Evolutionary conservation across 2,113 vertebrate genomes (phyloP).

Genomic region (Peromyscus polionotus): DNA sequence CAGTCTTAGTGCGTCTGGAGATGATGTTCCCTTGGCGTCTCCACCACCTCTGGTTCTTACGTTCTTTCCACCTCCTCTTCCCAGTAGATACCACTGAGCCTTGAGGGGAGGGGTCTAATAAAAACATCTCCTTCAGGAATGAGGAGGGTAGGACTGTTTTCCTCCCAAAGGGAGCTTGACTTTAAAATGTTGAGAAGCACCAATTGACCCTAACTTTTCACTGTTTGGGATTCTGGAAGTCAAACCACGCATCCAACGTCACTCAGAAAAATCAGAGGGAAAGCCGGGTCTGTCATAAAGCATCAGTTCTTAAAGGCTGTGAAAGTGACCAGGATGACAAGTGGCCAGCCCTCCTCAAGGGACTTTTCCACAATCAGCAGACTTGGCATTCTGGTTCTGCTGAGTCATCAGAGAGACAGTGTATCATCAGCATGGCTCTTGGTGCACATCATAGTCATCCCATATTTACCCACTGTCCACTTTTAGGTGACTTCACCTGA

Average conservation of each 20-base stretch:
- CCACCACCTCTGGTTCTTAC: too few relatives aligned
- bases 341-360: slow-evolving; percentile 75
- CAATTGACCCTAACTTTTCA: not conserved
- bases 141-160: not conserved
- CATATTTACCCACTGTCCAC: not conserved
- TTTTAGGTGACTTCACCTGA: not conserved
- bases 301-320: slow-evolving; percentile 78
- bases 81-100: not conserved
- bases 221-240: slow-evolving; percentile 33
- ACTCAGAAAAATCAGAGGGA: not conserved
- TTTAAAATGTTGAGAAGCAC: slow-evolving; percentile 34
- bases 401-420: not conserved
- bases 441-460: not conserved
- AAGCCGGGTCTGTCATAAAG: not conserved
- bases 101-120: not conserved
- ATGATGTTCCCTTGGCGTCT: not conserved
- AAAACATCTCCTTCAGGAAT: not conserved
- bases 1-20: not conserved
- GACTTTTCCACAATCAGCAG: slow-evolving; percentile 71
- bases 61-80: not conserved
- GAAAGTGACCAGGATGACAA: slow-evolving; percentile 75
- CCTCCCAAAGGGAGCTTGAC: not conserved
- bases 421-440: not conserved
- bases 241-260: not conserved
- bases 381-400: slow-evolving; percentile 36